Base-by-base conservation (phyloP, 2,888 invertebrate species). In the Cotesia congregata region DNA sequence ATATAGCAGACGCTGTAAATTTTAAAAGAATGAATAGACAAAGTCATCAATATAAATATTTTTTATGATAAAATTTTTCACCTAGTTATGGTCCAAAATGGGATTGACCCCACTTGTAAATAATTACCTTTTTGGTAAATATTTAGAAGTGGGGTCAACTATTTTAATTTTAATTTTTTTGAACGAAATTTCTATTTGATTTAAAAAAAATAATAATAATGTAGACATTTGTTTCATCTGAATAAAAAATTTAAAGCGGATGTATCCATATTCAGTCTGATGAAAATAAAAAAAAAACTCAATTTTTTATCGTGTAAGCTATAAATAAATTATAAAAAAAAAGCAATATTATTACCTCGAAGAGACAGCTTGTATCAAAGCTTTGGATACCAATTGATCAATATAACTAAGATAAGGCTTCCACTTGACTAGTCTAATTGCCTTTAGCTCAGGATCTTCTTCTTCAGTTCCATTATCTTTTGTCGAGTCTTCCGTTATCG, bases 401-500 rank as follows among this genome's bases (percentile, higher is more conserved):
- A 95, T 90, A 85, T 93, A 93, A 78, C 90, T 89, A 61, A 94
- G 91, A 86, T 95, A 95, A 0, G 91, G 90, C 69, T 90, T 88
- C 94, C 94, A 94, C 79, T 90, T 90, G 67, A 83, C 82, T 60
- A 76, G 79, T 71, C 85, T 83, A 62, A 82, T 78, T 6, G 39
- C 79, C 15, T 85, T 84, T 39, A 82, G 79, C 91, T 91, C 65
- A 80, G 88, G 83, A 91, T 92, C 76, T 87, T 90, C 76, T 87
- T 90, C 80, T 90, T 90, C 68, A 89, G 90, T 81, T 90, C 91
- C 67, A 90, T 91, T 76, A 89, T 83, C 85, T 90, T 83, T 81
- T 20, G 77, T 82, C 72, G 76, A 72, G 6, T 74, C 76, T 75
- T 83, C 82, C 73, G 84, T 83, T 2, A 81, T 68, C 38, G 82